Conservation (phyloP, 2,888 invertebrate species). For the Leptinotarsa tumamoca region DNA sequence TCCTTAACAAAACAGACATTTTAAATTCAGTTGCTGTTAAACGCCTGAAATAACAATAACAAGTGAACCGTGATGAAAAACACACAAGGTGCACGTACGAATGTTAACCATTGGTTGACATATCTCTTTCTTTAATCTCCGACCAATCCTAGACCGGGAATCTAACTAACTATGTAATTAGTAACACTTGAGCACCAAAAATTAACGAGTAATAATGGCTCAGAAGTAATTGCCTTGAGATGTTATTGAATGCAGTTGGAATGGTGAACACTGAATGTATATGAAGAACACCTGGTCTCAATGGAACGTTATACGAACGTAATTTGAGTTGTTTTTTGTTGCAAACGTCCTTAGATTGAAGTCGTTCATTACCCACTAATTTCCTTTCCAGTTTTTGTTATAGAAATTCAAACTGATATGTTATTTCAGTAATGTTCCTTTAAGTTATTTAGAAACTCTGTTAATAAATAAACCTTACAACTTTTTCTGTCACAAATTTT, state of each 20-base stretch:
- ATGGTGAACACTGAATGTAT: background rate
- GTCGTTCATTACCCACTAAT: no score
- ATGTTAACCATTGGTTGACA: constrained; percentile 13
- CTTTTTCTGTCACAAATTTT: no score
- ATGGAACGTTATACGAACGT: no score
- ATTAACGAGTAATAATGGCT: constrained; percentile 24
- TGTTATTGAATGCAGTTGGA: constrained; percentile 12
- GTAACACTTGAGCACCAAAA: constrained; percentile 22
- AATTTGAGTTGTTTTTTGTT: no score
- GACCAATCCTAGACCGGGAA: constrained; percentile 3
- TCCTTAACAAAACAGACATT: background rate
- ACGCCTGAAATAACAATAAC: constrained; percentile 10
- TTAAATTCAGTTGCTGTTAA: background rate
- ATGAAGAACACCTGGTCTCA: constrained; percentile 1
- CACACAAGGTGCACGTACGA: constrained; percentile 5
- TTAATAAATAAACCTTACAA: no score
- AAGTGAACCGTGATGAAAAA: constrained; percentile 6
- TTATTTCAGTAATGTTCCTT: no score
- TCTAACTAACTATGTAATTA: constrained; percentile 28
- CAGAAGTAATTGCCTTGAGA: background rate
- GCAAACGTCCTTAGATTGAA: no score
- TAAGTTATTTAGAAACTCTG: no score
- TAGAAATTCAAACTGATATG: no score
- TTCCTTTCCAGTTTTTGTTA: no score
- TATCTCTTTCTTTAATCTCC: background rate